Evolutionary conservation across 2,113 vertebrate species (phyloP).

Genomic region (Bubo blakistoni): DNA sequence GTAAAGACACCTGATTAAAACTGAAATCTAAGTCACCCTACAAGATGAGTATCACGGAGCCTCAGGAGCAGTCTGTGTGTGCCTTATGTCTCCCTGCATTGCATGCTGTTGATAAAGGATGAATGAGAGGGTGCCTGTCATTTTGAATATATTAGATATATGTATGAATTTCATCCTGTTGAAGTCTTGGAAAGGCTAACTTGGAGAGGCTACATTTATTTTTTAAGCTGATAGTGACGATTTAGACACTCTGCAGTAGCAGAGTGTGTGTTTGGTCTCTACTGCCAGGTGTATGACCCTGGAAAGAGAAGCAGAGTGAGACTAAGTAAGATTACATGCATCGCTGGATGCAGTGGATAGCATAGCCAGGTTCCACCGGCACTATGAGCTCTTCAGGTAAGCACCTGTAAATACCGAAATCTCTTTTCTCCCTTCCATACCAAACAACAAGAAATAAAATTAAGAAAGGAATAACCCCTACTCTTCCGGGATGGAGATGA

Average conservation of each 20-base stretch:
- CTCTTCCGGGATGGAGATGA: background rate
- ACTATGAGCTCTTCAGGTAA: background rate
- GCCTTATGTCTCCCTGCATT: background rate
- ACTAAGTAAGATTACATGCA: background rate
- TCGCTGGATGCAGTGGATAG: fast-evolving
- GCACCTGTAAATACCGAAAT: background rate
- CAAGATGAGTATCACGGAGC: background rate
- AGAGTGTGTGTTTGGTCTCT: background rate
- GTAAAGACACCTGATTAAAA: background rate
- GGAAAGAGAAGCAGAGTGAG: background rate
- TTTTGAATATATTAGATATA: background rate
- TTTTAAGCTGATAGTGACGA: background rate
- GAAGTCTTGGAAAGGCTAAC: background rate
- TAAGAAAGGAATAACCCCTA: background rate
- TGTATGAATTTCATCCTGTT: background rate
- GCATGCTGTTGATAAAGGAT: background rate
- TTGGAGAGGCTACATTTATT: background rate
- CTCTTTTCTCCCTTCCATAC: background rate
- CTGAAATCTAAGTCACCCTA: background rate
- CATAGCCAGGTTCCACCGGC: background rate
- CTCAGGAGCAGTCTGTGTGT: background rate
- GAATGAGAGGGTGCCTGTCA: background rate
- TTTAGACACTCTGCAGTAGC: background rate
- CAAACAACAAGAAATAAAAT: background rate
- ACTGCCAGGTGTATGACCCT: background rate